phyloP scores from a whole-genome alignment of 2,888 invertebrate genomes.

The Acanthopleura granulata region DNA sequence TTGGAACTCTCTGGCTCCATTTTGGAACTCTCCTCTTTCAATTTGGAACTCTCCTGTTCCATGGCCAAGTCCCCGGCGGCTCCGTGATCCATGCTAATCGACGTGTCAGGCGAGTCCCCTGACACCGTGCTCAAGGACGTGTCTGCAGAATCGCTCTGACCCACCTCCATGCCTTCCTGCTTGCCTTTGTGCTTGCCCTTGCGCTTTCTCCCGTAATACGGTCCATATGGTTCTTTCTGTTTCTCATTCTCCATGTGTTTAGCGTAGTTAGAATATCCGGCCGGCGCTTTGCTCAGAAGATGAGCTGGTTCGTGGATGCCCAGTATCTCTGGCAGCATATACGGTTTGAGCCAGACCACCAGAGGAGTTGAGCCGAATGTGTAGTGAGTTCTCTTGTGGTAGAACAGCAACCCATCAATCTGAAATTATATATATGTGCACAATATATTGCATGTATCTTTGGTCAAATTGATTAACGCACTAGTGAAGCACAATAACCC shows the following conservation, averaged over 20 bases:
- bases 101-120: neutral
- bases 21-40: too few species aligned
- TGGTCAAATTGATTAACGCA: too few species aligned
- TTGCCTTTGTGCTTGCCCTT: neutral
- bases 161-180: neutral
- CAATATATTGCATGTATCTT: too few species aligned
- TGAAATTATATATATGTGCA: slow-evolving; percentile 34
- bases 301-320: slow-evolving; percentile 68
- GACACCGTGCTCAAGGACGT: neutral
- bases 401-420: slow-evolving; percentile 92
- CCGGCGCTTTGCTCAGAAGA: slow-evolving; percentile 46
- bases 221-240: slow-evolving; percentile 22
- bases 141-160: neutral
- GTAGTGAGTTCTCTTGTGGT: slow-evolving; percentile 87
- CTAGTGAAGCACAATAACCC: too few species aligned
- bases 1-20: too few species aligned
- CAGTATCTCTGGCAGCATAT: slow-evolving; percentile 87
- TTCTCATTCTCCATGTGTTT: slow-evolving; percentile 45
- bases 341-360: slow-evolving; percentile 92
- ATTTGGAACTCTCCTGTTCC: neutral
- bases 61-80: neutral
- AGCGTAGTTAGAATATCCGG: slow-evolving; percentile 51
- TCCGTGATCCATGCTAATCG: neutral
- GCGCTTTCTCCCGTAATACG: neutral
- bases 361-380: slow-evolving; percentile 85